Conservation (phyloP, 2,113 vertebrate genomes). For the Podocnemis expansa region DNA sequence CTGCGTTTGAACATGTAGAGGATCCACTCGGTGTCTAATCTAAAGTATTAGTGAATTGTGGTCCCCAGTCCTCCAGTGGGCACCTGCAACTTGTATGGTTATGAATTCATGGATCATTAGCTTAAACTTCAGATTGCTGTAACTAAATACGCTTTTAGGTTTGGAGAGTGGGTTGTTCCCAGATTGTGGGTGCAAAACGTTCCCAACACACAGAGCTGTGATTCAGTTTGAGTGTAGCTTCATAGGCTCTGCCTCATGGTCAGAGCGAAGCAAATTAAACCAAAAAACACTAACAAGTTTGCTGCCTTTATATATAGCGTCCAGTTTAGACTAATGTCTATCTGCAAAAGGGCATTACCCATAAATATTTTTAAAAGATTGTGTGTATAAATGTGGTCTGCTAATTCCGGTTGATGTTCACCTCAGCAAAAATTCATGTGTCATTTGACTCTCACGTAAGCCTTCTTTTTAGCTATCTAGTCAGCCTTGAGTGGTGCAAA, state of each 20-base stretch:
- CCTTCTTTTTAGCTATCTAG: neutral
- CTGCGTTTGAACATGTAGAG: neutral
- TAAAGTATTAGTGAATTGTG: neutral
- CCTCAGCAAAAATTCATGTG: neutral
- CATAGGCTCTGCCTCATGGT: accelerated
- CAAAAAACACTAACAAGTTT: neutral
- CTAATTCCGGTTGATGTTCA: neutral
- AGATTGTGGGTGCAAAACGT: neutral
- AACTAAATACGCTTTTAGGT: neutral
- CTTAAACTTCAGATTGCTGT: neutral
- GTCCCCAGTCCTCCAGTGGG: neutral
- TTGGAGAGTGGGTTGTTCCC: neutral
- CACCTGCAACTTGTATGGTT: neutral
- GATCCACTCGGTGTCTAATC: neutral
- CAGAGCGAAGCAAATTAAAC: neutral
- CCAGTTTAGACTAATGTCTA: neutral
- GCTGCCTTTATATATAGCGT: neutral
- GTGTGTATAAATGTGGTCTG: neutral
- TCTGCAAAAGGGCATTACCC: neutral
- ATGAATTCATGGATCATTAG: neutral
- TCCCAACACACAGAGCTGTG: accelerated
- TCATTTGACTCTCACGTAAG: neutral
- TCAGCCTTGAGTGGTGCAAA: neutral
- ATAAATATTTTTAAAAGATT: neutral
- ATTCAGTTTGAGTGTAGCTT: neutral